Evolutionary conservation across 2,113 vertebrate species (phyloP), one percentile per base, ranked within the genome.

Genomic region (Desmodus rotundus): DNA sequence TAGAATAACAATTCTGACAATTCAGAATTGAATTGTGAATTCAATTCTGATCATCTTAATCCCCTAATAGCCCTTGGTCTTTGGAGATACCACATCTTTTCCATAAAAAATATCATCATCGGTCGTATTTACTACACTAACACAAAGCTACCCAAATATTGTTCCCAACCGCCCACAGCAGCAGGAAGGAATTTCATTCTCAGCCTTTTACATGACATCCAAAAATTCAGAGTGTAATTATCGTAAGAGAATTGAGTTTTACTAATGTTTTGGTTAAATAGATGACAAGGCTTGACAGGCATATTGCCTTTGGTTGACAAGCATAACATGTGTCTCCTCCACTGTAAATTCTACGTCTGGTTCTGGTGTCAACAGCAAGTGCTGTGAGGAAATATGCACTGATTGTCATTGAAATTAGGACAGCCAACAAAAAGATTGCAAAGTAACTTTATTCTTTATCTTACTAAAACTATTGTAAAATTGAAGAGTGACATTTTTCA

Each of bases 381-480:
- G n/a, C 11, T 56, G 20, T 86, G 70, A 80, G 97, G 88, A 97
- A 95, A 97, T 54, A 36, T 26, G 45, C 93, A 96, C 70, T 56
- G 45, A 96, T 81, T 89, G 73, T 89, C 89, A 95, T 78, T 98
- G 94, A 97, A 98, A 98, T 82, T 19, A 41, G 58, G 96, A 96
- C 63, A 96, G 41, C 89, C 1, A 97, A 85, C 88, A 96, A 97
- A 95, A 97, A 97, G 83, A 97, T 97, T 63, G 68, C 41, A 38
- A 97, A 98, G 97, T 52, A 96, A 96, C 61, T 97, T 94, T 98
- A 92, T 95, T 98, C 97, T 97, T 98, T 98, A 93, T 97, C 92
- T 97, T 97, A 93, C 65, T 98, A 95, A 47, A 94, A 96, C 91
- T 95, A 97, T 97, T 98, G 98, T 96, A 98, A 98, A 97, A 98